Percentiles rank a stretch among this genome's conserved stretches.
Conservation (phyloP, 2,888 invertebrate species). For the Margaritifera margaritifera region DNA sequence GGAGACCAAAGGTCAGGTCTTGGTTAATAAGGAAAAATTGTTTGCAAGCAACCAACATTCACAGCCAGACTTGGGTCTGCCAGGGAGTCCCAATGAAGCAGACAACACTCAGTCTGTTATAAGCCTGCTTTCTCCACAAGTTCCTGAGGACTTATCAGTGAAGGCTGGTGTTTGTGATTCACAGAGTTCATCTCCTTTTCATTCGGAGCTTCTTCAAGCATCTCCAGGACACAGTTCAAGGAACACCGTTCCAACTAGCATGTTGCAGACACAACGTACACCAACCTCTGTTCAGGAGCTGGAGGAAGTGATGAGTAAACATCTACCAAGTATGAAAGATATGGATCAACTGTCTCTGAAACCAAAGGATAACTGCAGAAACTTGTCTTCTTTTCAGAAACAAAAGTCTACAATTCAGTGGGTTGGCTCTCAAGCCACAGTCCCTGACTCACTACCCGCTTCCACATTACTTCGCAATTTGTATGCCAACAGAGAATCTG, state of each 20-base stretch:
- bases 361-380: slow-evolving; percentile 2
- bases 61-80: neutral
- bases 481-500: slow-evolving; percentile 94
- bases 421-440: slow-evolving; percentile 80
- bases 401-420: slow-evolving; percentile 83
- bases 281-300: slow-evolving; percentile 86
- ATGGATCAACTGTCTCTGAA: neutral
- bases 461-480: slow-evolving; percentile 91
- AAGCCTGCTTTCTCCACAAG: slow-evolving; percentile 12
- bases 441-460: slow-evolving; percentile 80
- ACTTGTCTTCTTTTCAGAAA: slow-evolving; percentile 15
- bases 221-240: neutral
- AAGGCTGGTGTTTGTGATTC: slow-evolving; percentile 3
- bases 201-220: neutral
- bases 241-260: neutral
- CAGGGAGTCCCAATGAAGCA: slow-evolving; percentile 13
- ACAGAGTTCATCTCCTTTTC: slow-evolving; percentile 8
- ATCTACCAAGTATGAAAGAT: slow-evolving; percentile 76
- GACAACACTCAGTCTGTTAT: neutral
- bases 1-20: too few species aligned
- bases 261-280: slow-evolving; percentile 3
- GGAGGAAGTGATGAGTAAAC: slow-evolving; percentile 97
- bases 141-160: slow-evolving; percentile 31
- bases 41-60: too few species aligned
- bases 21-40: too few species aligned